Conservation (phyloP, 2,888 invertebrate genomes). For the Melipona beecheii region DNA sequence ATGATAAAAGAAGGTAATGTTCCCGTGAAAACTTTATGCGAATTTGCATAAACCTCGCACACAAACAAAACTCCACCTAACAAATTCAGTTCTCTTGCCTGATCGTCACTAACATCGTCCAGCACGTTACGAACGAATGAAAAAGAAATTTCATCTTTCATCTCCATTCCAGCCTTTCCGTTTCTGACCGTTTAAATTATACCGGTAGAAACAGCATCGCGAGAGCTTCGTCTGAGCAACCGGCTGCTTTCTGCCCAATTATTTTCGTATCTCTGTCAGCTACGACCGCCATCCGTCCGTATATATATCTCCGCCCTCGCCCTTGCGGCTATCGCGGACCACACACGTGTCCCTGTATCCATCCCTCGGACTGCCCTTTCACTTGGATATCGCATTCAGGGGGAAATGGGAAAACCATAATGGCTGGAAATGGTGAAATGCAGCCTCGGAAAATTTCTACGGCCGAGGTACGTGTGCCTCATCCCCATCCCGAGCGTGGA, state of each 20-base stretch:
- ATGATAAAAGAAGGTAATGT: neutral
- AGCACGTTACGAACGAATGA: constrained; percentile 6
- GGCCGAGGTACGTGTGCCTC: constrained; percentile 9
- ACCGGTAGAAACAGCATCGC: neutral
- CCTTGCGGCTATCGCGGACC: neutral
- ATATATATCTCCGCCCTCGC: neutral
- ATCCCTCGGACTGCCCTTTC: constrained; percentile 17
- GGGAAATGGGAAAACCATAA: constrained; percentile 64
- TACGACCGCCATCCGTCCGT: constrained; percentile 22
- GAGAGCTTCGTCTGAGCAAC: constrained; percentile 27
- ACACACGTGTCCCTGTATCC: constrained; percentile 23
- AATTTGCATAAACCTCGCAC: constrained; percentile 9
- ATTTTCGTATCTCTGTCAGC: constrained; percentile 57
- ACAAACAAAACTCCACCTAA: neutral
- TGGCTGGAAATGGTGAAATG: constrained; percentile 46
- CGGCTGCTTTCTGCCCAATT: constrained; percentile 56
- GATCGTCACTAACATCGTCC: neutral
- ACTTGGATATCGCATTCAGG: constrained; percentile 55
- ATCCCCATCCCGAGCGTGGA: constrained; percentile 13
- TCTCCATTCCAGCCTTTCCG: neutral
- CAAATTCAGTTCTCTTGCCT: constrained; percentile 5
- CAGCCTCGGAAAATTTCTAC: constrained; percentile 60
- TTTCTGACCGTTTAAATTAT: neutral
- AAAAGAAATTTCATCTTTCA: neutral
- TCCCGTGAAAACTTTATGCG: neutral